Evolutionary conservation across 2,113 vertebrate genomes (phyloP), one percentile per base, ranked within the genome.

Genomic region (Nansenia antarctica): DNA sequence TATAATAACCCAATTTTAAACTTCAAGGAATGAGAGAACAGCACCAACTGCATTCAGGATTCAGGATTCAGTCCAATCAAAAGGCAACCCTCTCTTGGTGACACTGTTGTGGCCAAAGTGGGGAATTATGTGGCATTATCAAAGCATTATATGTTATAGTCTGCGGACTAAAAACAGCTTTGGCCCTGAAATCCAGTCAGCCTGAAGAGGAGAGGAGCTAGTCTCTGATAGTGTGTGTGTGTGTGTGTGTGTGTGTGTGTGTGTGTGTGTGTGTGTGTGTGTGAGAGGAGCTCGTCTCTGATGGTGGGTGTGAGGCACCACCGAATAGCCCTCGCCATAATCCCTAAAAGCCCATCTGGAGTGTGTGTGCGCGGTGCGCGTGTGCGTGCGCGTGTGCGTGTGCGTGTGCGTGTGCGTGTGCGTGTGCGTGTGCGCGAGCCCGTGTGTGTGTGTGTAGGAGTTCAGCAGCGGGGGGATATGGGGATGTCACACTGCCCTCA

Each of bases 281-380:
- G 71, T 70, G 3, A 64, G 72, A 70, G 79, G 73, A 61, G 65
- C 47, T 60, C 35, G 71, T 73, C 57, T 74, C 68, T 71, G 53
- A 49, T 65, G 60, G 58, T 69, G 57, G 73, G 71, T 70, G 61
- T 29, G 53, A 60, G 24, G 60, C 73, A 82, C 68, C 57, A 81
- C 69, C 58, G 81, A 62, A 82, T 75, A 71, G 73, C 76, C 73
- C 67, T 58, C 32, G 2, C 69, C 69, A 79, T 86, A 90, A 88
- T 88, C 86, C 81, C 69, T 53, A 9, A 60, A 59, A 65, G 72
- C 69, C 85, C 85, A 86, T 87, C 86, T 90, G 86, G 20, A 32
- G 22, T 60, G 26, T 12, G 26, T 64, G 37, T 64, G 39, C 11
- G 37, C 47, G 62, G 39, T 64, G 37, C 27, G 5, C 15, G 61